Evolutionary conservation across 2,888 invertebrate genomes (phyloP).

Genomic region (Therioaphis trifolii): DNA sequence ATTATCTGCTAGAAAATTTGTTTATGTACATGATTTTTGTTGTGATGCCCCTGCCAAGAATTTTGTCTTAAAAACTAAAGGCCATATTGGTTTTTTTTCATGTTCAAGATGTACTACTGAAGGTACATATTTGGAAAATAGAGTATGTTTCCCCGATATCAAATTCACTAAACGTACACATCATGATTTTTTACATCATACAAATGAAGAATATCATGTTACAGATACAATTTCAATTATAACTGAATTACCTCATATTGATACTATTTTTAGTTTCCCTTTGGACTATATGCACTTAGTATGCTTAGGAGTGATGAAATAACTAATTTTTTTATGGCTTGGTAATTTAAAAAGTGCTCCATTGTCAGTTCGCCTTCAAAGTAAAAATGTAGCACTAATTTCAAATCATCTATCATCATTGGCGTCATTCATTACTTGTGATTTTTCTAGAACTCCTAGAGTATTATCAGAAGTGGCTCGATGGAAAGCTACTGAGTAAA

Average conservation of each 20-base stretch:
- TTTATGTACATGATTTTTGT: not conserved
- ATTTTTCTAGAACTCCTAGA: not conserved
- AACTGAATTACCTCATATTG: no score
- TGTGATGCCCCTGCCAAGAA: not conserved
- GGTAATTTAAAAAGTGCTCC: not conserved
- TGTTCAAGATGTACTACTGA: no score
- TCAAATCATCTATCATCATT: not conserved
- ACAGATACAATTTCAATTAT: no score
- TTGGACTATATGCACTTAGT: no score
- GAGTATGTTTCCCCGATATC: no score
- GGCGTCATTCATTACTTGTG: not conserved
- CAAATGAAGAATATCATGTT: no score
- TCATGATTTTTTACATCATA: no score
- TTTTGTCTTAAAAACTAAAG: not conserved
- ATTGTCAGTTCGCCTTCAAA: not conserved
- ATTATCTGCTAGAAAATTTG: not conserved
- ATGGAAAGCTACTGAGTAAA: conserved; percentile 9
- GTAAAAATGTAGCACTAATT: not conserved
- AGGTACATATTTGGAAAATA: no score
- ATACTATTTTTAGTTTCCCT: not conserved
- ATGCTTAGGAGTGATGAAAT: not conserved
- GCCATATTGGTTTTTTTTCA: no score
- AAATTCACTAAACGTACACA: no score
- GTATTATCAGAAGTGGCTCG: not conserved
- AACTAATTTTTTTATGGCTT: not conserved